Evolutionary conservation across 1,140 invertebrate genomes (phyloP).

Genomic region (Armadillidium nasatum): DNA sequence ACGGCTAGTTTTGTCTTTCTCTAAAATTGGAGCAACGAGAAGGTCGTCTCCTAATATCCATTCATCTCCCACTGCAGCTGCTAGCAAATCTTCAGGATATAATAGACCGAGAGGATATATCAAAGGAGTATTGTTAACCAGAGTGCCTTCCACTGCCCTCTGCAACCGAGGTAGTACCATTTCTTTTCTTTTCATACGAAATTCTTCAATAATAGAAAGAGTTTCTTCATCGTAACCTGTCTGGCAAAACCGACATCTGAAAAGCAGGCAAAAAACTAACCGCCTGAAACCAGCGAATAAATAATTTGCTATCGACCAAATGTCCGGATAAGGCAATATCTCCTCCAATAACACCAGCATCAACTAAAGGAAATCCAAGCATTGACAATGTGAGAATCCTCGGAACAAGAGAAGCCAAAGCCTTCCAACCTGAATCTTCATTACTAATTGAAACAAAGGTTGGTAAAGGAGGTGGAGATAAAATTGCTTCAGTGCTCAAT

Average conservation of each 20-base stretch:
- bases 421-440: constrained; percentile 29
- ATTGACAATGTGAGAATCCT: constrained; percentile 30
- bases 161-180: constrained; percentile 46
- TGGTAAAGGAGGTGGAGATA: constrained; percentile 30
- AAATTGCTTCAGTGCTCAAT: constrained; percentile 30
- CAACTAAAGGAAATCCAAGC: constrained; percentile 32
- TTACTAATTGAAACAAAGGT: constrained; percentile 33
- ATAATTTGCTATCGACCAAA: constrained; percentile 77
- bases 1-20: constrained; percentile 59
- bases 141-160: constrained; percentile 57
- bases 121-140: constrained; percentile 72
- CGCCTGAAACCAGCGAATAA: constrained; percentile 85
- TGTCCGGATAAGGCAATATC: constrained; percentile 24
- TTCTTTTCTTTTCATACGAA: constrained; percentile 1
- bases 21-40: constrained; percentile 82
- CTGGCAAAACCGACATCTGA: constrained; percentile 52
- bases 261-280: constrained; percentile 88
- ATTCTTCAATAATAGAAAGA: constrained; percentile 12
- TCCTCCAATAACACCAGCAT: constrained; percentile 31
- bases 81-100: constrained; percentile 70
- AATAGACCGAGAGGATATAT: constrained; percentile 89
- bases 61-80: constrained; percentile 74
- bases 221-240: constrained; percentile 25
- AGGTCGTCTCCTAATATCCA: constrained; percentile 86
- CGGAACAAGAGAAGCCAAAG: constrained; percentile 29